Percentiles rank a stretch among this genome's conserved stretches.
These are phyloP conservation scores for Dolichomitus sp. DNA, from an alignment of 2,888 invertebrate genomes.

Conservation along the genomic window DNA sequence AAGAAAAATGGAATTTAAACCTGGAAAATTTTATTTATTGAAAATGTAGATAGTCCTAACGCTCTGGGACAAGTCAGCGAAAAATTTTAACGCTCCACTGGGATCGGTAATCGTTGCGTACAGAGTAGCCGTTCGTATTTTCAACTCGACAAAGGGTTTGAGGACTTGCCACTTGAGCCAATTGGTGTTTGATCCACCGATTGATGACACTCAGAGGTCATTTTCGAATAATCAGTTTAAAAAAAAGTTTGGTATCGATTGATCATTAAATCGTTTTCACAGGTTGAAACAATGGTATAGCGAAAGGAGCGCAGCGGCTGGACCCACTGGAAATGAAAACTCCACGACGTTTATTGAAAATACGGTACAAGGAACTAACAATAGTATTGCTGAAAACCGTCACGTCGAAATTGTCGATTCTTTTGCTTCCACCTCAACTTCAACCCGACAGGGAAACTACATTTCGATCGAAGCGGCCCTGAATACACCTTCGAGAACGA, in stretches of 20 bases:
- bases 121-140: conserved; percentile 18
- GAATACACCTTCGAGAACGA: background rate
- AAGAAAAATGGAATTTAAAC: too few relatives aligned
- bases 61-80: conserved; percentile 26
- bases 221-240: background rate
- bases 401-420: background rate
- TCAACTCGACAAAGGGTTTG: background rate
- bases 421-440: background rate
- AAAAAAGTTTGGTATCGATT: background rate
- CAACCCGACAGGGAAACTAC: background rate
- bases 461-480: background rate
- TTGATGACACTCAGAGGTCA: conserved; percentile 18
- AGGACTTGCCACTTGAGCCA: conserved; percentile 4
- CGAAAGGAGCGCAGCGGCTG: background rate
- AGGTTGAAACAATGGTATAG: conserved; percentile 31
- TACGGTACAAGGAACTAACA: background rate
- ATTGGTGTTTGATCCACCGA: conserved; percentile 8
- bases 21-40: background rate
- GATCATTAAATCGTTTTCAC: background rate
- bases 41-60: conserved; percentile 14
- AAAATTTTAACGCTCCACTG: conserved; percentile 6
- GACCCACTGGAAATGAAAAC: background rate
- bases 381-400: background rate
- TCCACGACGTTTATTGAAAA: background rate
- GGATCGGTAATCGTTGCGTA: conserved; percentile 10